phyloP scores from a whole-genome alignment of 1,140 invertebrate genomes.

The Drosophila guanche region DNA sequence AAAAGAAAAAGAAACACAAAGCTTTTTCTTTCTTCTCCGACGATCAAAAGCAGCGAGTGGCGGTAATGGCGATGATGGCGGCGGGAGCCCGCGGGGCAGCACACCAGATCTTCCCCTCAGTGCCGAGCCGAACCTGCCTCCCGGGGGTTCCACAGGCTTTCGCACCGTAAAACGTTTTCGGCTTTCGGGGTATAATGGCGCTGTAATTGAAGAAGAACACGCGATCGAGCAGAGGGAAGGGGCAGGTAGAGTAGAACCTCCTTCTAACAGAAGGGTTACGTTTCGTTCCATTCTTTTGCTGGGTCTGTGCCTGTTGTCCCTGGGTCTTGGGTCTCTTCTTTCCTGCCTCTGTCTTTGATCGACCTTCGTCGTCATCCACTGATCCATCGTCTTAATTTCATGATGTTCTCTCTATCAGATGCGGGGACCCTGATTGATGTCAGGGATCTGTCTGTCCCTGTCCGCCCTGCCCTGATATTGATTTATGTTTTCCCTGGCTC shows the following conservation, averaged over 20 bases:
- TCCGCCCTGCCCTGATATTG: conserved; percentile 49
- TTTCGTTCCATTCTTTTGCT: neutral
- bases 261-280: conserved; percentile 46
- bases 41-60: conserved; percentile 50
- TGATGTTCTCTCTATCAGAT: conserved; percentile 38
- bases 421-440: conserved; percentile 66
- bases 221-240: conserved; percentile 49
- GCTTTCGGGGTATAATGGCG: conserved; percentile 72
- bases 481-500: conserved; percentile 67
- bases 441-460: conserved; percentile 26
- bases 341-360: conserved; percentile 8
- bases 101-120: conserved; percentile 4
- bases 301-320: conserved; percentile 3
- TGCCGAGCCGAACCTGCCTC: conserved; percentile 8
- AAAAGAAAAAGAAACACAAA: conserved; percentile 28
- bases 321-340: conserved; percentile 10
- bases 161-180: conserved; percentile 68
- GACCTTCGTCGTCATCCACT: conserved; percentile 49
- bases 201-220: conserved; percentile 80
- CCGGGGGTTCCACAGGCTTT: conserved; percentile 42
- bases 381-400: conserved; percentile 77
- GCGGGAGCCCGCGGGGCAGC: conserved; percentile 29
- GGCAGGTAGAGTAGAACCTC: conserved; percentile 32
- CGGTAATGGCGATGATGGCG: conserved; percentile 7
- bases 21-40: conserved; percentile 40